phyloP scores from a whole-genome alignment of 2,888 invertebrate genomes.

The Pterostichus niger region DNA sequence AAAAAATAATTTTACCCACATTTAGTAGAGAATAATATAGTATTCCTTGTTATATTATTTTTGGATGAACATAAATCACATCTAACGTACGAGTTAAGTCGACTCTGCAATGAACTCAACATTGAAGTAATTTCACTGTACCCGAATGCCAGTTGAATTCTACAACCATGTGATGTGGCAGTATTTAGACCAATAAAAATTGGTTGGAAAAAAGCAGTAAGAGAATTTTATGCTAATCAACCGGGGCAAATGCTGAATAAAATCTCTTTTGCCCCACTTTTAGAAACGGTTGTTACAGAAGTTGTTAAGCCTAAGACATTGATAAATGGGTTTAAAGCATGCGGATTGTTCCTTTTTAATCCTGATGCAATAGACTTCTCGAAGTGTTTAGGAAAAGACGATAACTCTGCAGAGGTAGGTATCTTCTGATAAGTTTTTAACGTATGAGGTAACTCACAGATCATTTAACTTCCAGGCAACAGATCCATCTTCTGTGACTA shows the following conservation, averaged over 20 bases:
- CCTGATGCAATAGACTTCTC: slow-evolving; percentile 68
- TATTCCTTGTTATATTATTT: slow-evolving; percentile 71
- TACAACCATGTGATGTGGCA: slow-evolving; percentile 72
- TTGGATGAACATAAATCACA: slow-evolving; percentile 71
- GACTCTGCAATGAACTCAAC: slow-evolving; percentile 69
- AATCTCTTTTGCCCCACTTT: slow-evolving; percentile 68
- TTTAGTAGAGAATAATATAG: slow-evolving; percentile 69
- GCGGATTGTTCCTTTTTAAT: slow-evolving; percentile 68
- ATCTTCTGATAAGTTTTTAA: slow-evolving; percentile 11
- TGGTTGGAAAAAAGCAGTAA: slow-evolving; percentile 67
- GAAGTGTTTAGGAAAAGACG: slow-evolving; percentile 36
- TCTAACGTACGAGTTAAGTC: slow-evolving; percentile 69
- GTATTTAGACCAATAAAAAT: slow-evolving; percentile 70
- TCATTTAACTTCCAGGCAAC: slow-evolving; percentile 1
- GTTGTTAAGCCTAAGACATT: slow-evolving; percentile 68
- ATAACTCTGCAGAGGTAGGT: slow-evolving; percentile 1
- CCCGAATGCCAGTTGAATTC: slow-evolving; percentile 71
- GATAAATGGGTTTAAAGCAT: slow-evolving; percentile 69
- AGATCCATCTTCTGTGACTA: slow-evolving; percentile 23
- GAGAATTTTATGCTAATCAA: slow-evolving; percentile 37
- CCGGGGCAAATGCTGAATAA: slow-evolving; percentile 67
- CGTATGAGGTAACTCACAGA: slow-evolving; percentile 13
- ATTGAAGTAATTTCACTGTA: slow-evolving; percentile 71
- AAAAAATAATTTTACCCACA: slow-evolving; percentile 70
- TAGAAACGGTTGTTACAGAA: slow-evolving; percentile 68